A percentile compares a stretch with the other conserved stretches of the same genome.
phyloP scores from a whole-genome alignment of 2,797 vertebrate genomes.

The Sparus aurata region DNA sequence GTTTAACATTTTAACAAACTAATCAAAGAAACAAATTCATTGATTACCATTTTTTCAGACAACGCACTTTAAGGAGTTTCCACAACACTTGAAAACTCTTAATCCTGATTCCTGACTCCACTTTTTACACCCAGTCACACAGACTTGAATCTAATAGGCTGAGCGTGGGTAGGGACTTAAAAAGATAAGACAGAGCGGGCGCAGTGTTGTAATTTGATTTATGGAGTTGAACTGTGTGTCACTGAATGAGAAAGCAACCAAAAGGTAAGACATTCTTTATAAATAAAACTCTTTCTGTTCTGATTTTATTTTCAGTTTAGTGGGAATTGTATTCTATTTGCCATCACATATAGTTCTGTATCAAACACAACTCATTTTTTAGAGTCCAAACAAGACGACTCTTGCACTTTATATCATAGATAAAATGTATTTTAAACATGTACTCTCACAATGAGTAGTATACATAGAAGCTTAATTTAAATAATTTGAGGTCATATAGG shows the following conservation, averaged over 20 bases:
- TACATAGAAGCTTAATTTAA: too few relatives aligned
- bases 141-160: neutral
- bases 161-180: too few relatives aligned
- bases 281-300: neutral
- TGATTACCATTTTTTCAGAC: neutral
- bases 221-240: neutral
- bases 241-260: neutral
- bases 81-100: neutral
- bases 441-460: too few relatives aligned
- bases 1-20: neutral
- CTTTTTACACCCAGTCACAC: neutral
- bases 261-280: neutral
- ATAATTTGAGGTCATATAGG: too few relatives aligned
- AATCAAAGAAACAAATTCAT: too few relatives aligned
- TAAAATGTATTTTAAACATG: neutral
- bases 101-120: too few relatives aligned
- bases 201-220: too few relatives aligned
- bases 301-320: neutral
- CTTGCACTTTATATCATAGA: neutral
- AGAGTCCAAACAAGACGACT: neutral
- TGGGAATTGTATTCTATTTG: neutral
- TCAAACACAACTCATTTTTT: neutral
- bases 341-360: rapidly evolving
- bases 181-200: neutral
- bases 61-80: neutral